A percentile compares a stretch with the other conserved stretches of the same genome.
Evolutionary conservation across 2,888 invertebrate species (phyloP).

Genomic region (Drosophila nr. fundita): DNA sequence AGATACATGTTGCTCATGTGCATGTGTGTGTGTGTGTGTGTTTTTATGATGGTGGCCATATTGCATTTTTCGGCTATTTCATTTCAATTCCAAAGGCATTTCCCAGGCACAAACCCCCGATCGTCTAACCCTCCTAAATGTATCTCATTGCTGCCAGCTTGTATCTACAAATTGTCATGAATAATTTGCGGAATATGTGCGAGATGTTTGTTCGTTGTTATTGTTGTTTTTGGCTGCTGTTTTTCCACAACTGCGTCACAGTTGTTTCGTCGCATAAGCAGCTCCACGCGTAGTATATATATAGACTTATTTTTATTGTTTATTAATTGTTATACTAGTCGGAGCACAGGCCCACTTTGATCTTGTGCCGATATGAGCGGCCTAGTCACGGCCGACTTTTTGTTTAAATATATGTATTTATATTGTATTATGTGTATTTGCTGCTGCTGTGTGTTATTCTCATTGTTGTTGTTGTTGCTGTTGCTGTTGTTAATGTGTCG

Average conservation of each 20-base stretch:
- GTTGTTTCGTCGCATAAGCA: conserved; percentile 20
- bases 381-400: conserved; percentile 67
- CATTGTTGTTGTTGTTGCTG: conserved; percentile 21
- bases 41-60: conserved; percentile 61
- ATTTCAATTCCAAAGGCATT: conserved; percentile 56
- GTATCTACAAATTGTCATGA: conserved; percentile 74
- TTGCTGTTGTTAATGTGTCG: conserved; percentile 44
- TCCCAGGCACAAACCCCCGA: conserved; percentile 44
- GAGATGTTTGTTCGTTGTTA: conserved; percentile 8
- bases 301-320: conserved; percentile 48
- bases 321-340: conserved; percentile 65
- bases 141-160: conserved; percentile 52
- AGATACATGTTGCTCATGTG: conserved; percentile 56
- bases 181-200: conserved; percentile 59
- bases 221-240: conserved; percentile 18
- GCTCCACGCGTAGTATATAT: neutral
- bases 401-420: conserved; percentile 61
- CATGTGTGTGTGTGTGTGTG: conserved; percentile 11
- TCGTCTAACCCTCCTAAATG: neutral
- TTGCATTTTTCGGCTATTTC: conserved; percentile 57
- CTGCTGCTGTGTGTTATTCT: conserved; percentile 22
- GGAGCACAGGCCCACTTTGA: conserved; percentile 51
- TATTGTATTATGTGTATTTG: conserved; percentile 49
- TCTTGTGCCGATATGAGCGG: conserved; percentile 49
- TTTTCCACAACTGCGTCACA: conserved; percentile 43